These are phyloP conservation scores for Pogonomyrmex barbatus DNA, from an alignment of 1,140 invertebrate species.

Conservation along the genomic window DNA sequence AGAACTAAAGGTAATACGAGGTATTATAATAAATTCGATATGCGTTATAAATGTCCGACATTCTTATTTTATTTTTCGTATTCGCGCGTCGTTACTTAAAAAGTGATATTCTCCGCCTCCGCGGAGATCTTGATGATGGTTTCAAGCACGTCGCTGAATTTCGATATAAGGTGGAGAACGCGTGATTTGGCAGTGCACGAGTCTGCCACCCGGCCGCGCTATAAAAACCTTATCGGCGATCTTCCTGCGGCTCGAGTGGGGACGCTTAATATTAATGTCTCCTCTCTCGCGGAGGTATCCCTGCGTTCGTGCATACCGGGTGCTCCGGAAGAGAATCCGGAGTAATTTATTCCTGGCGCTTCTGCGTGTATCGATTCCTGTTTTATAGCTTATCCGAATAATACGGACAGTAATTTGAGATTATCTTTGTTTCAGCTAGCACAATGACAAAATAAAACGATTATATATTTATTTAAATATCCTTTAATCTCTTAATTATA, in stretches of 20 bases:
- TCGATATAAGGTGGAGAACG: slow-evolving; percentile 61
- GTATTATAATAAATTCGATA: not conserved
- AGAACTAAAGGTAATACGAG: not conserved
- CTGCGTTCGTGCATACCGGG: slow-evolving; percentile 74
- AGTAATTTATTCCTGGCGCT: not conserved
- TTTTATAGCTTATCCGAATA: not conserved
- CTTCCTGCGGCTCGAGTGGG: slow-evolving; percentile 69
- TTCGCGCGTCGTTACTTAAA: not conserved
- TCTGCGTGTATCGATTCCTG: not conserved
- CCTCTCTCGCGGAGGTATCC: slow-evolving; percentile 74
- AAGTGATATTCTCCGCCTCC: not conserved
- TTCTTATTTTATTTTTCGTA: not conserved
- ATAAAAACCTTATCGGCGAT: slow-evolving; percentile 82
- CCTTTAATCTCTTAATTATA: not conserved
- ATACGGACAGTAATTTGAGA: not conserved
- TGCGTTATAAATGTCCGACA: not conserved
- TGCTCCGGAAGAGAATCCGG: slow-evolving; percentile 47
- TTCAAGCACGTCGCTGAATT: slow-evolving; percentile 41
- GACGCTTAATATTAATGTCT: slow-evolving; percentile 82
- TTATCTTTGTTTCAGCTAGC: not conserved
- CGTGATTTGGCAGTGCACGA: slow-evolving; percentile 75
- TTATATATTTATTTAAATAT: not conserved
- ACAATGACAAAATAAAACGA: not conserved
- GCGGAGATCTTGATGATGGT: slow-evolving; percentile 11
- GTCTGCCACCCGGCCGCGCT: slow-evolving; percentile 72